These are phyloP conservation scores for Jordanella pulchra DNA, from an alignment of 2,797 vertebrate species.

Conservation along the genomic window DNA sequence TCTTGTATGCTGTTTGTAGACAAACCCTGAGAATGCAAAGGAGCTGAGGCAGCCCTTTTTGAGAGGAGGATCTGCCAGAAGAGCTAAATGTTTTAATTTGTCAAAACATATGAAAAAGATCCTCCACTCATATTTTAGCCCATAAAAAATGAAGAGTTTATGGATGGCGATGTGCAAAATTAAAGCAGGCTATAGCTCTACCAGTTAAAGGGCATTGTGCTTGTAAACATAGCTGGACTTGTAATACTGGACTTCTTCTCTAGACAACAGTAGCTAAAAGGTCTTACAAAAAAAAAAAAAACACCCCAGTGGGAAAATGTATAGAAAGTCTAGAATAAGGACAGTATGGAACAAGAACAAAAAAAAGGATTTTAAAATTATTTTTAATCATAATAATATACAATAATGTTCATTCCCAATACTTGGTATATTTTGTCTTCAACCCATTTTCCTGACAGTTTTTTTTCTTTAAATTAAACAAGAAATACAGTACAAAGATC, in stretches of 20 bases:
- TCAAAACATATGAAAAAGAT: constrained; percentile 11
- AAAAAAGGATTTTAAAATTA: constrained; percentile 53
- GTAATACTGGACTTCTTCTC: constrained; percentile 27
- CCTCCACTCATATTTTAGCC: constrained; percentile 16
- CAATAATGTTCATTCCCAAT: constrained; percentile 64
- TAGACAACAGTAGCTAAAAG: constrained; percentile 33
- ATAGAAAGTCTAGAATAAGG: constrained; percentile 16
- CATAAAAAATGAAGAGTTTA: not conserved
- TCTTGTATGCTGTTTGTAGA: constrained; percentile 23
- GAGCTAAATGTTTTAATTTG: constrained; percentile 30
- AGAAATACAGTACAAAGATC: constrained; percentile 78
- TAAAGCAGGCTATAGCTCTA: constrained; percentile 62
- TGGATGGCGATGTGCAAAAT: constrained; percentile 25
- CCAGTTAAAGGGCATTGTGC: constrained; percentile 19
- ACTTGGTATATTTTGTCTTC: constrained; percentile 42
- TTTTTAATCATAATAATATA: constrained; percentile 61
- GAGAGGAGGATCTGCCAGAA: constrained; percentile 8
- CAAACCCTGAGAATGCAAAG: constrained; percentile 24
- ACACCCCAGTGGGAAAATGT: constrained; percentile 37
- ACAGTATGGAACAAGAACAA: constrained; percentile 28
- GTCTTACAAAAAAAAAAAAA: constrained; percentile 29
- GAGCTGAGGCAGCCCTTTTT: constrained; percentile 29
- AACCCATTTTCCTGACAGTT: constrained; percentile 45
- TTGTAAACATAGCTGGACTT: constrained; percentile 2
- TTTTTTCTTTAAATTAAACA: constrained; percentile 55